Percentiles rank a stretch among this genome's conserved stretches.
Conservation (phyloP, 2,888 invertebrate species). For the Gymnoscelis rufifasciata region DNA sequence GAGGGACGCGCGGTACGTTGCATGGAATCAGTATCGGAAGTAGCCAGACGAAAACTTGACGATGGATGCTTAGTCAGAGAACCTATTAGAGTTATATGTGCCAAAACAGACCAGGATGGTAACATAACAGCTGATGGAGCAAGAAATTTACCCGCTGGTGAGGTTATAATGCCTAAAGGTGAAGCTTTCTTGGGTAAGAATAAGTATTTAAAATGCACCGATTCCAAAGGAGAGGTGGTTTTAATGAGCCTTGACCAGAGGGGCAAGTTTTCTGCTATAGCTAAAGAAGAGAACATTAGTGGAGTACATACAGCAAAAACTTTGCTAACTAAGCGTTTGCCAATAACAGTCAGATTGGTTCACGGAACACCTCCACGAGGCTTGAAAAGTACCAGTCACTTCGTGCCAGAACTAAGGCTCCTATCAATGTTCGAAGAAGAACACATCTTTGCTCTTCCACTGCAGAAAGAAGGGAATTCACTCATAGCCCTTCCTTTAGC, state of each 20-base stretch:
- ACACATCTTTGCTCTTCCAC: conserved; percentile 88
- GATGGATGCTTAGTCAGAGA: conserved; percentile 89
- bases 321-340: conserved; percentile 92
- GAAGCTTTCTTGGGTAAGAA: conserved; percentile 84
- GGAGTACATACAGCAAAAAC: conserved; percentile 96
- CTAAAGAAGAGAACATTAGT: conserved; percentile 95
- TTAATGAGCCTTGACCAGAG: conserved; percentile 91
- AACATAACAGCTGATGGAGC: conserved; percentile 83
- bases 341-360: conserved; percentile 93
- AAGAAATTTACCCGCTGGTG: conserved; percentile 88
- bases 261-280: conserved; percentile 94
- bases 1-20: conserved; percentile 94
- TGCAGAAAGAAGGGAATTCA: conserved; percentile 88
- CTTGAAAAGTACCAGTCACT: conserved; percentile 88
- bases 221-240: conserved; percentile 89
- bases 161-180: conserved; percentile 88
- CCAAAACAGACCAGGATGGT: conserved; percentile 80
- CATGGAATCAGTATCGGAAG: conserved; percentile 91
- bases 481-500: conserved; percentile 91
- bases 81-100: conserved; percentile 84
- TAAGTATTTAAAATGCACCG: conserved; percentile 91
- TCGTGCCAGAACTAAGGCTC: conserved; percentile 90
- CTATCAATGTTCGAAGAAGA: conserved; percentile 92
- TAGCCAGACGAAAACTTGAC: conserved; percentile 86
- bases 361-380: conserved; percentile 93